These are phyloP conservation scores for Drosophila koepferae DNA, from an alignment of 2,888 invertebrate genomes.

Conservation along the genomic window DNA sequence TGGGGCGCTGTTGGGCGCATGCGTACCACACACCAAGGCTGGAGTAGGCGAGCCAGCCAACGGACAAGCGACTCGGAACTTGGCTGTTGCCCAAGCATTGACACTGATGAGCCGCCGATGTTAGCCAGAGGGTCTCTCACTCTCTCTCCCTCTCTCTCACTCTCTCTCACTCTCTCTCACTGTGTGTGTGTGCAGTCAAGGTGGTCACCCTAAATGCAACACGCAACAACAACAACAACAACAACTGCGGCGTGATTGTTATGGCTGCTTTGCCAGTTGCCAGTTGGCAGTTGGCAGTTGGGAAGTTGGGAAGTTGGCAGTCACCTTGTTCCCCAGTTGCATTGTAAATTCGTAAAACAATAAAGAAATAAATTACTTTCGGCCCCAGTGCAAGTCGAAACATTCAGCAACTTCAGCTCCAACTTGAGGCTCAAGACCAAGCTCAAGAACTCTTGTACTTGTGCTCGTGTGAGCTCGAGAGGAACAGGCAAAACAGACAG, in stretches of 20 bases:
- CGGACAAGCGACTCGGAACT: constrained; percentile 18
- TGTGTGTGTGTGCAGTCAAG: constrained; percentile 58
- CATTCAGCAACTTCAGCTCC: constrained; percentile 14
- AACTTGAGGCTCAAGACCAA: constrained; percentile 49
- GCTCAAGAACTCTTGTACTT: constrained; percentile 76
- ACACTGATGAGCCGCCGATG: constrained; percentile 79
- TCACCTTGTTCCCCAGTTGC: constrained; percentile 78
- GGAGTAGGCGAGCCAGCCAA: constrained; percentile 52
- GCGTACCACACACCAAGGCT: constrained; percentile 74
- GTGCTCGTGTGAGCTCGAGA: constrained; percentile 56
- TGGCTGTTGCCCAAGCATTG: constrained; percentile 53
- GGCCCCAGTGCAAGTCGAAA: constrained; percentile 60
- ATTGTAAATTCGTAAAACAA: constrained; percentile 84
- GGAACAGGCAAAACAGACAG: constrained; percentile 21
- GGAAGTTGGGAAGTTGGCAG: constrained; percentile 51
- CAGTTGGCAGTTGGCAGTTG: constrained; percentile 28
- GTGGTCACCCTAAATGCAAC: constrained; percentile 80
- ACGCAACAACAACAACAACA: constrained; percentile 62
- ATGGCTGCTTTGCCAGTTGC: constrained; percentile 78
- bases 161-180: background rate
- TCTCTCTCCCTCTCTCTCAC: constrained; percentile 5
- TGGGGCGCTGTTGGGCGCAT: constrained; percentile 81
- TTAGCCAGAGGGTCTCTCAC: constrained; percentile 56
- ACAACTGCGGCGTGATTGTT: constrained; percentile 75
- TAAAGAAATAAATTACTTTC: constrained; percentile 85